Percentiles rank a stretch among this genome's conserved stretches.
These are phyloP conservation scores for Pica pica DNA, from an alignment of 2,113 vertebrate genomes.

Conservation along the genomic window DNA sequence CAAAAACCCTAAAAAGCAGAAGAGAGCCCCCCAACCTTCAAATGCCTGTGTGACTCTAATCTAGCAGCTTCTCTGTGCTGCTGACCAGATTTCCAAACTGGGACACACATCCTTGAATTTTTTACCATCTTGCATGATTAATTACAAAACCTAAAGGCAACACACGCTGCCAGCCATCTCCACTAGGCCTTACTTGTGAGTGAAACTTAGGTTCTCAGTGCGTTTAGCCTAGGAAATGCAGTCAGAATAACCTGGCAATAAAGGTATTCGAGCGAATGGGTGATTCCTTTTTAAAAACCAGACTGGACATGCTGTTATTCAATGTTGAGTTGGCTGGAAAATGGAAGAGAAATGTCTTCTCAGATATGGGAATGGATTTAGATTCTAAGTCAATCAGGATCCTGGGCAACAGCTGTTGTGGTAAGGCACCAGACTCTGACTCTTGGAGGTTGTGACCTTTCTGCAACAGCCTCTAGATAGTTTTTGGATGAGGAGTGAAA, in stretches of 20 bases:
- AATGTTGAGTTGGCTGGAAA: neutral
- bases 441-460: neutral
- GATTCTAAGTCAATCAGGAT: neutral
- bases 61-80: neutral
- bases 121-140: neutral
- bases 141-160: neutral
- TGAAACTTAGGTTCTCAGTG: neutral
- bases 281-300: neutral
- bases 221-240: neutral
- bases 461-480: neutral
- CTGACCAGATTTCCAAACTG: neutral
- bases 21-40: neutral
- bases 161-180: neutral
- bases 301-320: neutral
- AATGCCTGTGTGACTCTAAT: rapidly evolving
- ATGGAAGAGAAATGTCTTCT: neutral
- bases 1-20: neutral
- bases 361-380: neutral
- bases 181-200: neutral
- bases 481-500: neutral
- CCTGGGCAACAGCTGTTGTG: neutral
- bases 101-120: neutral
- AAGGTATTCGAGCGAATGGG: neutral
- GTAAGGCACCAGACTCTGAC: neutral
- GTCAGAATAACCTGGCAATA: neutral